Evolutionary conservation across 1,140 invertebrate genomes (phyloP).

Genomic region (Platorchestia sp.): DNA sequence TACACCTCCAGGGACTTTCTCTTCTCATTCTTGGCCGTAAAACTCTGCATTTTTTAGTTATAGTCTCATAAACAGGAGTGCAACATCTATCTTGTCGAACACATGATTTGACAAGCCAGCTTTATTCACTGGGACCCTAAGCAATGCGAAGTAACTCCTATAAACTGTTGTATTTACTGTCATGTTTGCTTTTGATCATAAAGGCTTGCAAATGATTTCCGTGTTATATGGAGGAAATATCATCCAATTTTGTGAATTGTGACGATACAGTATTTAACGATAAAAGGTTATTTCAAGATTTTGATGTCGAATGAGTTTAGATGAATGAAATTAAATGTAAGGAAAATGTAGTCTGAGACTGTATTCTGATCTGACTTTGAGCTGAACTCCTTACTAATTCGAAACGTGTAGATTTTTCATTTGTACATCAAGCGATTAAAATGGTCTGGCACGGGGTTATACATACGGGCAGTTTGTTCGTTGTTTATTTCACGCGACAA

Average conservation of each 20-base stretch:
- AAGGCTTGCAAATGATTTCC: background rate
- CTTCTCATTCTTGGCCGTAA: background rate
- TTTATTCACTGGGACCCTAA: background rate
- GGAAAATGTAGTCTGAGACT: background rate
- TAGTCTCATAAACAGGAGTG: background rate
- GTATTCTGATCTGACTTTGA: background rate
- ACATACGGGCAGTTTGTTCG: background rate
- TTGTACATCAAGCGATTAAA: background rate
- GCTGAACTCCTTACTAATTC: background rate
- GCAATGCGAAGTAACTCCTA: background rate
- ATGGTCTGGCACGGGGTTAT: background rate
- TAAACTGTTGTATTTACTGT: background rate
- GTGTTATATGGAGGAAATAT: background rate
- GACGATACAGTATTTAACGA: background rate
- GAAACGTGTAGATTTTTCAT: background rate
- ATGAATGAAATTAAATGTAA: background rate
- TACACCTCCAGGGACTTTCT: background rate
- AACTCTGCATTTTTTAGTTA: background rate
- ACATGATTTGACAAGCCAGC: background rate
- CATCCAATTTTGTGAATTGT: background rate
- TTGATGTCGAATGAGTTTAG: background rate
- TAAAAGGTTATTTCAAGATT: background rate
- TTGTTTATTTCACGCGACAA: background rate
- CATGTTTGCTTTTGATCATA: background rate
- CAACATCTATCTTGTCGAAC: background rate